These are phyloP conservation scores for Mechanitis messenoides DNA, from an alignment of 2,888 invertebrate genomes.

Conservation along the genomic window DNA sequence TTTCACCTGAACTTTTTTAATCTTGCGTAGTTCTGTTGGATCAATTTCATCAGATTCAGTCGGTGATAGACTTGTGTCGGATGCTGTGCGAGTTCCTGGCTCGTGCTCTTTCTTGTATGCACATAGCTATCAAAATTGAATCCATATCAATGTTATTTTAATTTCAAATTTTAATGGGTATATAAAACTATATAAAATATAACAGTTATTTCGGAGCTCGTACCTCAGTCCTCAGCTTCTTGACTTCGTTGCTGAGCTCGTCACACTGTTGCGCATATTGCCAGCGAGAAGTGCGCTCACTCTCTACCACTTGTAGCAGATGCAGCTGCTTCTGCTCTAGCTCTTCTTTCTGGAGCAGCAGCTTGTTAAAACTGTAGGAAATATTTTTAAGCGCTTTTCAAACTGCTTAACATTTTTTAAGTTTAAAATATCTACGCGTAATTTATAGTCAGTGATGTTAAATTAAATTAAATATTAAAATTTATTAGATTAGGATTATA, in stretches of 20 bases:
- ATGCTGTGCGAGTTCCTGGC: constrained; percentile 65
- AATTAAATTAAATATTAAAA: too few species aligned
- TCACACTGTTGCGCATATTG: constrained; percentile 95
- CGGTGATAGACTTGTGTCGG: constrained; percentile 58
- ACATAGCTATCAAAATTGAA: constrained; percentile 76
- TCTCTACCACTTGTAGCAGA: constrained; percentile 91
- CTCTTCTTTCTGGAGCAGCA: constrained; percentile 91
- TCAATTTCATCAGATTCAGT: constrained; percentile 68
- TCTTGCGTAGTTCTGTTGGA: constrained; percentile 86
- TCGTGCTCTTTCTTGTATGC: constrained; percentile 88
- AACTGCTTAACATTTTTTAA: too few species aligned
- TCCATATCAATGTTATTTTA: neutral
- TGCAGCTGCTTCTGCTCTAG: constrained; percentile 94
- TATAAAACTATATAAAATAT: too few species aligned
- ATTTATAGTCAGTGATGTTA: too few species aligned
- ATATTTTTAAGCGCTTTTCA: neutral
- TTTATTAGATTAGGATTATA: too few species aligned
- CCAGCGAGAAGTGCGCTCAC: constrained; percentile 94
- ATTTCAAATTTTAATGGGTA: too few species aligned
- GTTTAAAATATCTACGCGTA: too few species aligned
- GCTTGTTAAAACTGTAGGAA: constrained; percentile 87
- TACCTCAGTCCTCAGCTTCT: constrained; percentile 92
- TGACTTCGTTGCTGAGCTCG: constrained; percentile 90
- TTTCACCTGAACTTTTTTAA: constrained; percentile 83
- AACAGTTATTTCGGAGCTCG: neutral